Conservation (phyloP, 2,113 vertebrate species). For the Lepus americanus region DNA sequence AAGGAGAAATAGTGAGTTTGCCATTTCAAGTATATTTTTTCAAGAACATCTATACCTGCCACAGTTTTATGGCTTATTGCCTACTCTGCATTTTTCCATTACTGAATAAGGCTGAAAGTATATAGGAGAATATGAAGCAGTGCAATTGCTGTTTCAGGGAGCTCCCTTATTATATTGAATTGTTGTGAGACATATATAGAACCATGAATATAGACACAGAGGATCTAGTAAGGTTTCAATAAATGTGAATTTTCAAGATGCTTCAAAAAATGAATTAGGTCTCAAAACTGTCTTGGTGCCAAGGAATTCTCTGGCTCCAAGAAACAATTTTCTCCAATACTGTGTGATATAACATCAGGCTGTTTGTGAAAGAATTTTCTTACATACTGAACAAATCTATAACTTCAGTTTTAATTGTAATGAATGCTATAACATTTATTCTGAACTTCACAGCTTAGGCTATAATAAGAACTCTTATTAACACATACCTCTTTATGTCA, state of each 20-base stretch:
- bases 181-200: neutral
- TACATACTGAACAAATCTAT: neutral
- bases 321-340: neutral
- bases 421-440: neutral
- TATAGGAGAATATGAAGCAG: neutral
- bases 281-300: neutral
- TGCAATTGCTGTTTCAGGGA: neutral
- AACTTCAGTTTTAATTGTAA: constrained; percentile 43
- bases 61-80: neutral
- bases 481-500: neutral
- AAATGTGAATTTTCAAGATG: constrained; percentile 24
- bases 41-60: neutral
- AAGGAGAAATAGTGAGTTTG: neutral
- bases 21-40: neutral
- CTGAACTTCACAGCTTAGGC: neutral
- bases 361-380: neutral
- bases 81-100: neutral
- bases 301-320: neutral
- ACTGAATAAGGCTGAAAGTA: neutral
- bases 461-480: neutral
- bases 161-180: neutral
- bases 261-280: constrained; percentile 51
- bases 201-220: constrained; percentile 19
- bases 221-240: neutral
- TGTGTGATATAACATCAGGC: neutral